Evolutionary conservation across 2,888 invertebrate genomes (phyloP), one percentile per base, ranked within the genome.

Genomic region (Dasypolia templi): DNA sequence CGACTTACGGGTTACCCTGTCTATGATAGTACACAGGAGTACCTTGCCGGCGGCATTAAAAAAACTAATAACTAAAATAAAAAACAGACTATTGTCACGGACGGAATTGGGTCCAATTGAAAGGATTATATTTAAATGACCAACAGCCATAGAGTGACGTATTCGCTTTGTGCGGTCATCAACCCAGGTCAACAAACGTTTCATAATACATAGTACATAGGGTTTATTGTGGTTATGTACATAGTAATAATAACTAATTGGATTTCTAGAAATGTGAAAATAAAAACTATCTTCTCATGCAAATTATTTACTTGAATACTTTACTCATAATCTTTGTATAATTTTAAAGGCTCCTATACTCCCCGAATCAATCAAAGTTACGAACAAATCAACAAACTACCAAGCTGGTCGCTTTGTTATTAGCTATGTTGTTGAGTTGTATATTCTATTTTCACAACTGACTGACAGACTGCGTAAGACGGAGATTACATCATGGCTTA

Each of bases 401-500:
- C 12, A 49, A 46, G 39, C 22, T 4, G 12, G 44, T 44, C 14
- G 2, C 0, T 29, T 61, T 51, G 66, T 67, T n/a, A 74, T 64
- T 53, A 49, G n/a, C 49, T 26, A 29, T 55, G 19, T 58, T 51
- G 49, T 49, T 46, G n/a, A 19, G 3, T 35, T 11, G n/a, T 26
- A 32, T 22, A 19, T 19, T 29, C 11, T 53, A 44, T 44, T 42
- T 35, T 39, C n/a, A n/a, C 35, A 6, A 35, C 1, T 39, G 39
- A 32, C 14, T 35, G 32, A n/a, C 44, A 39, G 59, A n/a, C 14
- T 65, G n/a, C 72, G 51, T 64, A 35, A 49, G n/a, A n/a, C n/a
- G n/a, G n/a, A n/a, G 22, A 56, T 65, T 51, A 71, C 70, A 80
- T 70, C 62, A 51, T 64, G 59, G 44, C 53, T 22, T n/a, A n/a